Percentiles rank a stretch among this genome's conserved stretches.
phyloP scores from a whole-genome alignment of 2,113 vertebrate species.

The Drymodes brunneopygia region DNA sequence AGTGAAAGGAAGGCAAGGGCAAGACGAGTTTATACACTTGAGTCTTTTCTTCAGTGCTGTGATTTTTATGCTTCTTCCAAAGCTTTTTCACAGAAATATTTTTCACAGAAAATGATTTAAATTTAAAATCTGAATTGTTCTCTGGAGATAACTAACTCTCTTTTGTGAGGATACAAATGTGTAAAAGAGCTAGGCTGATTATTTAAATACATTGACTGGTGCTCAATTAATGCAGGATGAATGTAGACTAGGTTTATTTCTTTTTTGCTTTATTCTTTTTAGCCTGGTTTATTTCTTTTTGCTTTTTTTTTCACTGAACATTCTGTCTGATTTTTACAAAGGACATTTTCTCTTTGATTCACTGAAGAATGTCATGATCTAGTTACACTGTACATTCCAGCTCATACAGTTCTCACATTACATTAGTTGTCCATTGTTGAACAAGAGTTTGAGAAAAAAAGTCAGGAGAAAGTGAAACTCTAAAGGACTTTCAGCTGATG shows the following conservation, averaged over 20 bases:
- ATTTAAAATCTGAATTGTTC: neutral
- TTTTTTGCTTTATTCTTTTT: neutral
- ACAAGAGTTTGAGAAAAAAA: neutral
- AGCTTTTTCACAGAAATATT: neutral
- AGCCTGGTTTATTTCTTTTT: neutral
- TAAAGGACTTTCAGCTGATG: neutral
- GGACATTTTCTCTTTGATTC: neutral
- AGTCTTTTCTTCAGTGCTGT: neutral
- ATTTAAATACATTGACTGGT: neutral
- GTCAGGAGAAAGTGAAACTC: neutral
- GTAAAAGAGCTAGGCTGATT: neutral
- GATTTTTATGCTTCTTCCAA: neutral
- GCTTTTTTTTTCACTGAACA: neutral
- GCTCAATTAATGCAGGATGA: neutral
- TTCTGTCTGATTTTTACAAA: neutral
- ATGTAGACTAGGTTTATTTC: neutral
- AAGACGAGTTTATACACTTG: neutral
- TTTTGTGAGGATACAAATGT: neutral
- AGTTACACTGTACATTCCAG: neutral
- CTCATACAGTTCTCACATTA: neutral
- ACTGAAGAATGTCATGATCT: neutral
- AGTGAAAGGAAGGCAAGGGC: neutral
- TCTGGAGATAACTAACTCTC: neutral
- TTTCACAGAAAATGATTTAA: neutral
- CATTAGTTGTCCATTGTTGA: neutral